A percentile compares a stretch with the other conserved stretches of the same genome.
Conservation (phyloP, 1,140 invertebrate genomes). For the Drosophila obscura region DNA sequence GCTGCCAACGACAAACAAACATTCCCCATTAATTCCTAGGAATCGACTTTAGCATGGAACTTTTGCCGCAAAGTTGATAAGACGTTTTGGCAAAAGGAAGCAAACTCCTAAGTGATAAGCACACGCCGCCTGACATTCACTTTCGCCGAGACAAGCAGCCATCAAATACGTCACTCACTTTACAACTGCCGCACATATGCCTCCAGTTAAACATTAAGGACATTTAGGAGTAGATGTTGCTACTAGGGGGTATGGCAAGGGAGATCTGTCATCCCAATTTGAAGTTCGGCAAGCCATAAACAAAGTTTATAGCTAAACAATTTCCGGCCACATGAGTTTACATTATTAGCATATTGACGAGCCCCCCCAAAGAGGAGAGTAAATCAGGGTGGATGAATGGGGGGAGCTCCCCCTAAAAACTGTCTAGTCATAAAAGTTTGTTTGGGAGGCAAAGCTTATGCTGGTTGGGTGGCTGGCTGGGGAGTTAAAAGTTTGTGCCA, state of each 20-base stretch:
- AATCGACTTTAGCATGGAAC: constrained; percentile 8
- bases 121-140: constrained; percentile 22
- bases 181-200: constrained; percentile 41
- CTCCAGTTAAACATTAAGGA: constrained; percentile 46
- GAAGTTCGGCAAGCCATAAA: constrained; percentile 56
- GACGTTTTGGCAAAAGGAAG: constrained; percentile 24
- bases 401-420: constrained; percentile 52
- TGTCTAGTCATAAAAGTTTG: constrained; percentile 78
- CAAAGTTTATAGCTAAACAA: constrained; percentile 78
- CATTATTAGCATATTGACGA: constrained; percentile 77
- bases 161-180: constrained; percentile 32
- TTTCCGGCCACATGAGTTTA: constrained; percentile 70
- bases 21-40: not conserved
- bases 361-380: constrained; percentile 31
- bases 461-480: constrained; percentile 7
- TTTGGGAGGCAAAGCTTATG: constrained; percentile 48
- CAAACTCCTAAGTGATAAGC: constrained; percentile 43
- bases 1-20: not conserved
- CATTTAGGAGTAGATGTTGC: constrained; percentile 32
- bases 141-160: not conserved
- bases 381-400: constrained; percentile 19
- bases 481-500: constrained; percentile 58
- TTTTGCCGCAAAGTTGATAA: constrained; percentile 32
- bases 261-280: constrained; percentile 32
- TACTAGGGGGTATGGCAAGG: not conserved